Base-by-base conservation (phyloP, 2,888 invertebrate species). In the Polyommatus iphigenia region DNA sequence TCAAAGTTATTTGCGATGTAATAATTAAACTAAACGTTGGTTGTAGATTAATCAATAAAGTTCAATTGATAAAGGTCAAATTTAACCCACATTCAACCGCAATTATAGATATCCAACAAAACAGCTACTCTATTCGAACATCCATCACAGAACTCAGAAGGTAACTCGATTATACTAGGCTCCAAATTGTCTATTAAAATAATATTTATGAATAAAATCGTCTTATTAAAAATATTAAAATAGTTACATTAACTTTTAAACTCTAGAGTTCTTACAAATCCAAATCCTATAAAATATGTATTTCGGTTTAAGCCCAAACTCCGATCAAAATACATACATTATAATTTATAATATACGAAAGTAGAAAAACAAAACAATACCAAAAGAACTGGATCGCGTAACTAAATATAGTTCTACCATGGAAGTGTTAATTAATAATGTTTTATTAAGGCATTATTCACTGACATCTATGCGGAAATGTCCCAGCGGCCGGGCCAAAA, bases 381-480 rank as follows among this genome's bases (percentile, higher is more conserved):
- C 20, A 59, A 59, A 13, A 13, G 62, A 67, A 32, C 67, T 18
- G 8, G 5, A n/a, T n/a, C 18, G 67, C 0, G 5, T 13, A 10
- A 6, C 67, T 32, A 32, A 67, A 67, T 32, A 18, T 67, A 67
- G 29, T 18, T 62, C 57, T n/a, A 59, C 10, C 6, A 67, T 13
- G 32, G 15, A 67, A 67, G 29, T 32, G 67, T 32, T 29, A 67
- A 67, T 67, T 67, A 67, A 67, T 67, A 32, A 29, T 18, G 67
- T 67, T 67, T 67, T 67, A 67, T 67, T 67, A 67, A 32, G 29
- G 29, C 67, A 32, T 67, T 67, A 67, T 32, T 67, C 29, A 67
- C 67, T 67, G 67, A 29, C 24, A 67, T 29, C 15, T 67, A 67
- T 67, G 62, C 67, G 67, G 67, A 67, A 67, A 67, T 24, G 67